A percentile compares a stretch with the other conserved stretches of the same genome.
These are phyloP conservation scores for Drosophila subobscura DNA, from an alignment of 1,140 invertebrate genomes.

Conservation along the genomic window DNA sequence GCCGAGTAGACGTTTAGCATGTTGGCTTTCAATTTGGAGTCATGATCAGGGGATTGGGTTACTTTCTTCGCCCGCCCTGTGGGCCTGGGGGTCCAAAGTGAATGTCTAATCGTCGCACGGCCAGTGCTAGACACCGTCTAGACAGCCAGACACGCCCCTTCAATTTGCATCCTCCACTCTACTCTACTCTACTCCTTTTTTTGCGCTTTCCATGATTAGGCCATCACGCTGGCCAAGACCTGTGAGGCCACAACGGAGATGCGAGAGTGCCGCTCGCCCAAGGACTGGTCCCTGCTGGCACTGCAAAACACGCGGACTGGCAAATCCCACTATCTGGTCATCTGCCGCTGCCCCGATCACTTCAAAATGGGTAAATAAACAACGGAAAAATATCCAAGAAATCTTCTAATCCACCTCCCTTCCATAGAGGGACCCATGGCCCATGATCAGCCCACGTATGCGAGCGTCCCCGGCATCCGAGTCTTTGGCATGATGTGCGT, in stretches of 20 bases:
- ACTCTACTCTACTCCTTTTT: conserved; percentile 7
- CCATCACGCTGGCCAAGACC: conserved; percentile 95
- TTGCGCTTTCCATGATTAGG: conserved; percentile 73
- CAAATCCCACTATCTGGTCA: conserved; percentile 96
- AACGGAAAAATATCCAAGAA: background rate
- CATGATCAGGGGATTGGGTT: conserved; percentile 58
- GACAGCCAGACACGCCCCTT: conserved; percentile 30
- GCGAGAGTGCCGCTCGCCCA: conserved; percentile 92
- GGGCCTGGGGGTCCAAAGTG: conserved; percentile 49
- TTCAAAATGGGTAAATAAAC: conserved; percentile 90
- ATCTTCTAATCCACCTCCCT: background rate
- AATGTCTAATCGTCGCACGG: conserved; percentile 63
- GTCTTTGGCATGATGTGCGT: conserved; percentile 98
- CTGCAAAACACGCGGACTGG: conserved; percentile 96
- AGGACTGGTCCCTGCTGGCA: conserved; percentile 96
- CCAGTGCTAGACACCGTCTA: conserved; percentile 60
- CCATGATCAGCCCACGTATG: conserved; percentile 96
- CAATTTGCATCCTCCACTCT: background rate
- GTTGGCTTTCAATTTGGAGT: conserved; percentile 71
- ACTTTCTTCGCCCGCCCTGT: conserved; percentile 68
- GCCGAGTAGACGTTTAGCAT: conserved; percentile 61
- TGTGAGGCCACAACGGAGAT: conserved; percentile 95
- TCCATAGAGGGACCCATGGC: conserved; percentile 94
- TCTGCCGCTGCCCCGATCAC: conserved; percentile 94
- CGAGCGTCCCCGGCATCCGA: conserved; percentile 94